Evolutionary conservation across 2,888 invertebrate genomes (phyloP).

Genomic region (Cepaea hortensis): DNA sequence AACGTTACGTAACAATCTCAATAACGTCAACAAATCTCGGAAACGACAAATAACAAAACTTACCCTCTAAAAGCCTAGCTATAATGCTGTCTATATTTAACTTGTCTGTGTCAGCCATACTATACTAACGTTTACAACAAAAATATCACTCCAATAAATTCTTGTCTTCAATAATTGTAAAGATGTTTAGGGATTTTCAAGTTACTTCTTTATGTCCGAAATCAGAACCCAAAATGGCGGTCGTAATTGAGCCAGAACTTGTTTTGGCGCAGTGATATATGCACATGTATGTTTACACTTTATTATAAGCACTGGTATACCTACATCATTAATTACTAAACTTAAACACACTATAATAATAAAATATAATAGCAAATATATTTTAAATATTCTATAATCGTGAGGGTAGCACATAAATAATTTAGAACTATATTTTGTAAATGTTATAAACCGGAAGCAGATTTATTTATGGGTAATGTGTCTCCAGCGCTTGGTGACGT

Average conservation of each 20-base stretch:
- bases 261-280: conserved; percentile 12
- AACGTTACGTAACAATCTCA: no score
- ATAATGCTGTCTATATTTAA: conserved; percentile 97
- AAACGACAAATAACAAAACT: conserved; percentile 70
- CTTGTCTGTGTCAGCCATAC: conserved; percentile 87
- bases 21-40: neutral
- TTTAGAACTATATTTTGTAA: no score
- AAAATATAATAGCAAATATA: no score
- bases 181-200: conserved; percentile 69
- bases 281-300: neutral
- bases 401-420: no score
- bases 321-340: no score
- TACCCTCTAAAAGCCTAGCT: conserved; percentile 95
- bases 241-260: conserved; percentile 68
- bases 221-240: conserved; percentile 70
- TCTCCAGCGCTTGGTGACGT: no score
- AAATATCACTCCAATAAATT: neutral
- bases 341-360: no score
- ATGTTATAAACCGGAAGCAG: no score
- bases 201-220: conserved; percentile 39
- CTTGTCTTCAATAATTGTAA: conserved; percentile 26
- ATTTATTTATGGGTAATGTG: no score
- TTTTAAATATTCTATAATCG: no score
- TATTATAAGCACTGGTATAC: no score
- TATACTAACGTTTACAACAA: conserved; percentile 55